These are phyloP conservation scores for Caenorhabditis sp. DNA, from an alignment of 2,888 invertebrate genomes.

Conservation along the genomic window DNA sequence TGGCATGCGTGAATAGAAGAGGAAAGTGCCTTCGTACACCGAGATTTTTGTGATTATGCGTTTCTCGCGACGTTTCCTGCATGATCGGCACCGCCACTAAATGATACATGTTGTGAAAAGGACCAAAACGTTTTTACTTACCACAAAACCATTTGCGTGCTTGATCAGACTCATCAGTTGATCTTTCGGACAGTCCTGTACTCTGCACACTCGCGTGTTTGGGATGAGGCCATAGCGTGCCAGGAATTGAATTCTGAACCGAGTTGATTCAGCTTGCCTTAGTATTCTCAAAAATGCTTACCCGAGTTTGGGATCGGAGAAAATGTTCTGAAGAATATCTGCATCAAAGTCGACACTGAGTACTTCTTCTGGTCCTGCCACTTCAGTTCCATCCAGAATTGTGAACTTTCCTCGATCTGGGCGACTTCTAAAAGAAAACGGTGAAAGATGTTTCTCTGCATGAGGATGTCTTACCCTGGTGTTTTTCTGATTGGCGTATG, in stretches of 20 bases:
- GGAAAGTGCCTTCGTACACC: slow-evolving; percentile 72
- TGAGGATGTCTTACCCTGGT: slow-evolving; percentile 18
- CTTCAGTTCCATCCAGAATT: slow-evolving; percentile 66
- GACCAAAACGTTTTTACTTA: slow-evolving; percentile 21
- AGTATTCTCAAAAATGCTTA: slow-evolving; percentile 15
- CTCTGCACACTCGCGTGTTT: slow-evolving; percentile 67
- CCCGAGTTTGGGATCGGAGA: slow-evolving; percentile 67
- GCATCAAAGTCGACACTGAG: slow-evolving; percentile 63
- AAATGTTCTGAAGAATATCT: slow-evolving; percentile 66
- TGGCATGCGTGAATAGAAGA: slow-evolving; percentile 72
- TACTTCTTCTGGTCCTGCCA: slow-evolving; percentile 65
- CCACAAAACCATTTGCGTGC: slow-evolving; percentile 73
- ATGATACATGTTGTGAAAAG: slow-evolving; percentile 2
- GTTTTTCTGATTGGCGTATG: slow-evolving; percentile 49
- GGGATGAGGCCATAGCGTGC: slow-evolving; percentile 71
- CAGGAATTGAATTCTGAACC: slow-evolving; percentile 70
- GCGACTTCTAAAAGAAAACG: slow-evolving; percentile 63
- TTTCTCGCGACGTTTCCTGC: slow-evolving; percentile 69
- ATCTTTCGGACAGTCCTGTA: slow-evolving; percentile 69
- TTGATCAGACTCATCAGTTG: slow-evolving; percentile 72
- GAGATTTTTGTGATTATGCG: slow-evolving; percentile 71
- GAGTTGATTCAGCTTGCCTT: no score
- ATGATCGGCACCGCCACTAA: slow-evolving; percentile 73
- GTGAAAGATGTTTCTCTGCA: background rate
- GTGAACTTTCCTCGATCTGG: slow-evolving; percentile 72